Conservation (phyloP, 2,888 invertebrate genomes). For the Cheilosia impressa region DNA sequence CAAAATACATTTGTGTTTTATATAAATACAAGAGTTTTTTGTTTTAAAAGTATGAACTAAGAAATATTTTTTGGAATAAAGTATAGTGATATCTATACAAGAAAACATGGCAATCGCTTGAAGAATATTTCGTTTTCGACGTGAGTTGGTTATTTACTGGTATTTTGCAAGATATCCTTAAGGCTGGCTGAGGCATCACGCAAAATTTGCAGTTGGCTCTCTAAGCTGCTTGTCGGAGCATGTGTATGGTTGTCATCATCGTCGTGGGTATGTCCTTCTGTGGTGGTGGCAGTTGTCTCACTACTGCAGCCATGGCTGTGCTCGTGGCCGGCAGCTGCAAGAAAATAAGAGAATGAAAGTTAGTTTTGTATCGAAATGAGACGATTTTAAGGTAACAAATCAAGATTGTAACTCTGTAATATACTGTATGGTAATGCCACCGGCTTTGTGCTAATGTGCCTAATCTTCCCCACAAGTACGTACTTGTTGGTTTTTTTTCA, state of each 20-base stretch:
- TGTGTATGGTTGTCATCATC: constrained; percentile 12
- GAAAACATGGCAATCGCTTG: constrained; percentile 39
- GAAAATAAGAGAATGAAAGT: neutral
- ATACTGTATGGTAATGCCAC: neutral
- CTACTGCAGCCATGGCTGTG: constrained; percentile 42
- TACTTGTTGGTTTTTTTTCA: neutral
- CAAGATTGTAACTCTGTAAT: too few relatives aligned
- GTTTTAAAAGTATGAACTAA: neutral
- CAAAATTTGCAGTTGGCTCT: constrained; percentile 42
- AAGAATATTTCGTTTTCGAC: constrained; percentile 5
- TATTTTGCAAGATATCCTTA: constrained; percentile 29
- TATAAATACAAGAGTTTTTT: neutral
- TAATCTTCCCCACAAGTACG: neutral
- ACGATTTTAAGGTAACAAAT: too few relatives aligned
- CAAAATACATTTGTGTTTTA: neutral
- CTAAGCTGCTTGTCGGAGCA: constrained; percentile 8
- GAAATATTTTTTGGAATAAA: constrained; percentile 20
- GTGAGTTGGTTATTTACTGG: constrained; percentile 3
- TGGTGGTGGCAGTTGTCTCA: neutral
- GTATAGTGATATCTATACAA: constrained; percentile 1
- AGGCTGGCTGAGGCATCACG: constrained; percentile 41
- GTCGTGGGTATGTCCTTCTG: neutral
- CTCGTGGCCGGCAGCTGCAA: constrained; percentile 47
- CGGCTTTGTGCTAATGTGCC: neutral
- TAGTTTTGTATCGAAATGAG: neutral